A percentile compares a stretch with the other conserved stretches of the same genome.
These are phyloP conservation scores for Punctoribates punctum DNA, from an alignment of 2,888 invertebrate genomes.

Conservation along the genomic window DNA sequence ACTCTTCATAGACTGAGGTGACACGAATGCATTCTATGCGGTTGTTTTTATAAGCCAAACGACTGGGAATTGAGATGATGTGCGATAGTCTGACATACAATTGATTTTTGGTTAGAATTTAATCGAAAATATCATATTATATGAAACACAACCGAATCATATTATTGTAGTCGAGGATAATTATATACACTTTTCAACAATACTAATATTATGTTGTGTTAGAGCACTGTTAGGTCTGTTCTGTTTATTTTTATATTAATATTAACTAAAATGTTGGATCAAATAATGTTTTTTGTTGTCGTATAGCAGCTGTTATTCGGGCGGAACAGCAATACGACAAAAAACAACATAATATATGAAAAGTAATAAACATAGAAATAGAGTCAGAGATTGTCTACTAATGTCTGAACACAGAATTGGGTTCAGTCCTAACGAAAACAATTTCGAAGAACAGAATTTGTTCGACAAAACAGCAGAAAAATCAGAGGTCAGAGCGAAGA, in stretches of 20 bases:
- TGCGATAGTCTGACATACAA: too few species aligned
- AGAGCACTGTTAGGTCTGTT: background rate
- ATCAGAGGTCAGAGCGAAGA: background rate
- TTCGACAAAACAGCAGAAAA: too few species aligned
- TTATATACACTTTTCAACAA: conserved; percentile 17
- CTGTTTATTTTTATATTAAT: conserved; percentile 16
- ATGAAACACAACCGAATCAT: background rate
- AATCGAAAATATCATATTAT: too few species aligned
- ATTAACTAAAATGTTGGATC: background rate
- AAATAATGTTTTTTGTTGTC: background rate
- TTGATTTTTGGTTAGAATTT: too few species aligned
- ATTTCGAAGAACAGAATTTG: too few species aligned
- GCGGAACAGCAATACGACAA: background rate
- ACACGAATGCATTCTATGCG: too few species aligned
- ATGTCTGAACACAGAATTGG: background rate
- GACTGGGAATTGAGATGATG: too few species aligned
- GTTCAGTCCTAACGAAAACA: too few species aligned
- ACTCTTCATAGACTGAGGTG: too few species aligned
- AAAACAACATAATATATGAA: background rate
- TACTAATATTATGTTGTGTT: background rate
- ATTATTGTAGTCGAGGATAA: background rate
- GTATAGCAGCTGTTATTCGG: background rate
- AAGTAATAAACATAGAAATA: background rate
- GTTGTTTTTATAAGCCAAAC: too few species aligned
- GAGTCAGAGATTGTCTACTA: background rate